Percentiles rank a stretch among this genome's conserved stretches.
Conservation (phyloP, 2,113 vertebrate species). For the Vireo altiloquus region DNA sequence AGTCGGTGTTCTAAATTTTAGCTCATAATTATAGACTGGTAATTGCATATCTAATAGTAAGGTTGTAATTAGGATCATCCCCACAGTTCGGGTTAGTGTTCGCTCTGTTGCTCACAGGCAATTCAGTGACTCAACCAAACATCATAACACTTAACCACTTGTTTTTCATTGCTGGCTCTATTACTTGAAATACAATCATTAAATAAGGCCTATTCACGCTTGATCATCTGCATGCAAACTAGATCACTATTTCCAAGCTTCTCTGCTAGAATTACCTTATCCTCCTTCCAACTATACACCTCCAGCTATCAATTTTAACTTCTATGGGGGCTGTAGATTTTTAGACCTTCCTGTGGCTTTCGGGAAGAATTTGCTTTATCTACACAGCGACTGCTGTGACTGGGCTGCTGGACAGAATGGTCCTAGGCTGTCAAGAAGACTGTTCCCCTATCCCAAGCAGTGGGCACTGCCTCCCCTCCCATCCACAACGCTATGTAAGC, state of each 20-base stretch:
- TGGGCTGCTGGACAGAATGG: neutral
- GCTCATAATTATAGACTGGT: neutral
- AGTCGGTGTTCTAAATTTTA: neutral
- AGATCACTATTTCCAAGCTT: neutral
- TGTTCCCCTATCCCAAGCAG: neutral
- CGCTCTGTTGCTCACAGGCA: neutral
- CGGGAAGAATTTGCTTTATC: neutral
- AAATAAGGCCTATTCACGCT: neutral
- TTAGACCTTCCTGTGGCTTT: neutral
- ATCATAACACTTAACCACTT: neutral
- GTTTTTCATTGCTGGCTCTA: neutral
- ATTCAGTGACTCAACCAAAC: neutral
- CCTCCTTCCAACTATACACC: neutral
- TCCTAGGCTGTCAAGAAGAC: neutral
- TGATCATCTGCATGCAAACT: neutral
- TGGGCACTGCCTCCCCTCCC: neutral
- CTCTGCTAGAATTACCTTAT: neutral
- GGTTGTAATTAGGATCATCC: neutral
- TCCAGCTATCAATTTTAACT: neutral
- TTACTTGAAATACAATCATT: neutral
- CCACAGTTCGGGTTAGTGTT: neutral
- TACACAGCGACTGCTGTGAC: fast-evolving
- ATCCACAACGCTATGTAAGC: neutral
- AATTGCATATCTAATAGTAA: neutral
- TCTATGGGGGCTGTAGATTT: neutral